A percentile compares a stretch with the other conserved stretches of the same genome.
Evolutionary conservation across 2,888 invertebrate species (phyloP).

Genomic region (Emmelina monodactyla): DNA sequence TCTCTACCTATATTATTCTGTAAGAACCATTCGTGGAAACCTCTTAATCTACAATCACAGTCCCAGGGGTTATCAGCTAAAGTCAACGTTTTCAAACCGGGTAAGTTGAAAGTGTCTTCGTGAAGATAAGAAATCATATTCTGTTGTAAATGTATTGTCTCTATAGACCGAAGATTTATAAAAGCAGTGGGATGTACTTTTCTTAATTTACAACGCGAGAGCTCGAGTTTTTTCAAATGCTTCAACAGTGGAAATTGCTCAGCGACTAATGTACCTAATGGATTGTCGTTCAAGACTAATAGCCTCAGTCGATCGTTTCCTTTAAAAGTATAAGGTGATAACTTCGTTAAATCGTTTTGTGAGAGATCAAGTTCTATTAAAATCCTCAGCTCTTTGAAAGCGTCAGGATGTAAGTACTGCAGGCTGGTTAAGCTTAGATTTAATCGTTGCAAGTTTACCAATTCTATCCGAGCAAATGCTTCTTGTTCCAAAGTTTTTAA

Average conservation of each 20-base stretch:
- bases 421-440: conserved; percentile 79
- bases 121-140: conserved; percentile 77
- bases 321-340: conserved; percentile 81
- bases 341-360: conserved; percentile 75
- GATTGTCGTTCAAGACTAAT: conserved; percentile 83
- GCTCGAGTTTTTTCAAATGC: conserved; percentile 80
- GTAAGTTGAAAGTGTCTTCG: conserved; percentile 50
- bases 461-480: conserved; percentile 79
- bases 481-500: conserved; percentile 76
- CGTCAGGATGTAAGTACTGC: conserved; percentile 76
- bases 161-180: conserved; percentile 74
- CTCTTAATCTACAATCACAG: conserved; percentile 86
- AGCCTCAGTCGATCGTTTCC: conserved; percentile 83
- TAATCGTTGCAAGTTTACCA: conserved; percentile 85
- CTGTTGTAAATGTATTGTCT: conserved; percentile 83
- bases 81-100: conserved; percentile 76
- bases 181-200: conserved; percentile 79
- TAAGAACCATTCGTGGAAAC: conserved; percentile 84
- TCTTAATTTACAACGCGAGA: conserved; percentile 79
- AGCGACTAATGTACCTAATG: conserved; percentile 72
- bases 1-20: conserved; percentile 78
- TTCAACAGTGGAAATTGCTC: conserved; percentile 83
- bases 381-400: conserved; percentile 84
- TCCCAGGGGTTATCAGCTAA: conserved; percentile 89
- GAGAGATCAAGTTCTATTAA: conserved; percentile 87